Evolutionary conservation across 2,888 invertebrate species (phyloP).

Genomic region (Schizotus pectinicornis): DNA sequence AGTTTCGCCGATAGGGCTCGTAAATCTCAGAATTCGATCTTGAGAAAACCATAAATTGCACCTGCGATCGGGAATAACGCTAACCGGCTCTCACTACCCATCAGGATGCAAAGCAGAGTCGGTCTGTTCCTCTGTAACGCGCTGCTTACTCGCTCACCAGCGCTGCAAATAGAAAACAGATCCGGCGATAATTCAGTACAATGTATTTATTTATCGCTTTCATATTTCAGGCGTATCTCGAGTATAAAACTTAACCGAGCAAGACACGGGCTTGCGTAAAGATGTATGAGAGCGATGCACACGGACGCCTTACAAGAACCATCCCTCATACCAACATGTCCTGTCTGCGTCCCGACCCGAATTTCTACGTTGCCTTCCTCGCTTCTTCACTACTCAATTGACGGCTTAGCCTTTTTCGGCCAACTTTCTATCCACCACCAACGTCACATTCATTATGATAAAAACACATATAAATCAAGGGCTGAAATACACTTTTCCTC

Average conservation of each 20-base stretch:
- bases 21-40: conserved; percentile 60
- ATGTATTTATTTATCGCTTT: conserved; percentile 52
- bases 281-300: conserved; percentile 26
- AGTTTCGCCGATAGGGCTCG: conserved; percentile 57
- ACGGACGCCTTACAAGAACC: conserved; percentile 22
- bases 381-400: no score
- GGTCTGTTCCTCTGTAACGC: conserved; percentile 39
- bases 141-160: conserved; percentile 15
- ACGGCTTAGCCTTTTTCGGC: no score
- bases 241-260: conserved; percentile 28
- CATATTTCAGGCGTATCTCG: conserved; percentile 42
- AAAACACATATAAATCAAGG: no score
- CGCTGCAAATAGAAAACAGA: conserved; percentile 49
- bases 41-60: conserved; percentile 59
- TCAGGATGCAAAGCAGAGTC: conserved; percentile 51
- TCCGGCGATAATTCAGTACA: conserved; percentile 52
- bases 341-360: conserved; percentile 3
- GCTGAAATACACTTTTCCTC: no score
- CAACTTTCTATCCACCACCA: no score
- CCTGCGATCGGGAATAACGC: conserved; percentile 57
- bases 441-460: no score
- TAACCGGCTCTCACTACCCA: conserved; percentile 49
- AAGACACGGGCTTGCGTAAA: conserved; percentile 21
- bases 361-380: not conserved
- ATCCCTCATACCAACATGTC: conserved; percentile 15